A percentile compares a stretch with the other conserved stretches of the same genome.
phyloP scores from a whole-genome alignment of 2,888 invertebrate species.

The Agonopterix heracliana region DNA sequence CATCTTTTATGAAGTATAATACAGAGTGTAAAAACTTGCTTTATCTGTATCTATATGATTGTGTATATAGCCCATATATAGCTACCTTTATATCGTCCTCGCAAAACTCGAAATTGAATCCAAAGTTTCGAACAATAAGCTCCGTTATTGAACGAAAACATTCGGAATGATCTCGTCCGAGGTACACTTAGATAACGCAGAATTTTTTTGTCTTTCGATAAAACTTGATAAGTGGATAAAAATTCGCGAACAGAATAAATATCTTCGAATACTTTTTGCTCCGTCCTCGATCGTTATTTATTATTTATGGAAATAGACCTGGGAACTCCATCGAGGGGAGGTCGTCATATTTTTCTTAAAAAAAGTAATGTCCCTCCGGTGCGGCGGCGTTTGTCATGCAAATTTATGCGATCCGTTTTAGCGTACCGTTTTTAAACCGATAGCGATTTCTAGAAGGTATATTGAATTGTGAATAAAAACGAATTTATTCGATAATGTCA shows the following conservation, averaged over 20 bases:
- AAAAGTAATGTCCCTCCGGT: conserved; percentile 60
- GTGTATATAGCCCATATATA: too few species aligned
- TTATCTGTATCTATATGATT: too few species aligned
- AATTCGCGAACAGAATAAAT: conserved; percentile 67
- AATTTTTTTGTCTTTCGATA: conserved; percentile 18
- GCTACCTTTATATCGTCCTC: too few species aligned
- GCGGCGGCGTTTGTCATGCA: conserved; percentile 66
- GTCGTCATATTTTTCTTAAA: conserved; percentile 73
- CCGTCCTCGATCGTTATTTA: conserved; percentile 69
- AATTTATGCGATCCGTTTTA: conserved; percentile 71
- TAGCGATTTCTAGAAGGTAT: conserved; percentile 65
- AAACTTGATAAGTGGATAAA: conserved; percentile 63
- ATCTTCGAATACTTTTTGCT: conserved; percentile 62
- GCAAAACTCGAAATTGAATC: too few species aligned
- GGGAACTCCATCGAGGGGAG: conserved; percentile 62
- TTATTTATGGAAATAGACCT: conserved; percentile 74
- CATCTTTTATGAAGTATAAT: too few species aligned
- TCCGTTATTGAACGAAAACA: too few species aligned
- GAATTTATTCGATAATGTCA: conserved; percentile 43
- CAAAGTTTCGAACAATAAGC: too few species aligned
- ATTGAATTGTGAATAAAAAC: conserved; percentile 57
- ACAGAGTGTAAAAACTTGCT: too few species aligned
- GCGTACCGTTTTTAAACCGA: conserved; percentile 62
- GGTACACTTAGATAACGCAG: background rate
- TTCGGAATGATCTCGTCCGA: background rate